phyloP scores from a whole-genome alignment of 2,113 vertebrate species.

The Pedionomus torquatus region DNA sequence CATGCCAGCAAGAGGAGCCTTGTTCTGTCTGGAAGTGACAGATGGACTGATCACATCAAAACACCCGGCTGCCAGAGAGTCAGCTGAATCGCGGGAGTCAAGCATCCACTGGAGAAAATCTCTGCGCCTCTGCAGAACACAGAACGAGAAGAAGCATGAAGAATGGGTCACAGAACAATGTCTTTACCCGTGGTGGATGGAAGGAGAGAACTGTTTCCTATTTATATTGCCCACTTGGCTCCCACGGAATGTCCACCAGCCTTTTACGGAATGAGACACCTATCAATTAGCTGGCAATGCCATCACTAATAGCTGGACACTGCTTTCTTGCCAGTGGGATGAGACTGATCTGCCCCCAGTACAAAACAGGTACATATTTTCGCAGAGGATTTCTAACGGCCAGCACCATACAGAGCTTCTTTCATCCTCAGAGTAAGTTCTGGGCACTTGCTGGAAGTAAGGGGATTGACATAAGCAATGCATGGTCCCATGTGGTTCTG shows the following conservation, averaged over 20 bases:
- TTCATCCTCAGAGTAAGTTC: not conserved
- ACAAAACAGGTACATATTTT: not conserved
- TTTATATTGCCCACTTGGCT: not conserved
- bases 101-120: conserved; percentile 95
- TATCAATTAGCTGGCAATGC: not conserved
- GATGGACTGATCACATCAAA: conserved; percentile 69
- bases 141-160: not conserved
- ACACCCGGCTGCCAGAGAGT: conserved; percentile 53
- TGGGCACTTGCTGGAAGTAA: not conserved
- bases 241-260: not conserved
- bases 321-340: not conserved
- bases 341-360: not conserved
- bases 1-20: not conserved
- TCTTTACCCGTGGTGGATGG: not conserved
- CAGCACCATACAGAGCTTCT: not conserved
- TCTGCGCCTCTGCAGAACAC: conserved; percentile 78
- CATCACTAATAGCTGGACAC: not conserved
- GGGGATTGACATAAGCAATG: not conserved
- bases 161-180: not conserved
- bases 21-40: not conserved
- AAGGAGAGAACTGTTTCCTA: not conserved
- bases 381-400: not conserved
- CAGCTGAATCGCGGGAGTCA: conserved; percentile 70
- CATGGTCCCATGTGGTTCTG: not conserved
- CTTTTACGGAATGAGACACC: fast-evolving